Conservation (phyloP, 2,888 invertebrate species). For the Rapana venosa region DNA sequence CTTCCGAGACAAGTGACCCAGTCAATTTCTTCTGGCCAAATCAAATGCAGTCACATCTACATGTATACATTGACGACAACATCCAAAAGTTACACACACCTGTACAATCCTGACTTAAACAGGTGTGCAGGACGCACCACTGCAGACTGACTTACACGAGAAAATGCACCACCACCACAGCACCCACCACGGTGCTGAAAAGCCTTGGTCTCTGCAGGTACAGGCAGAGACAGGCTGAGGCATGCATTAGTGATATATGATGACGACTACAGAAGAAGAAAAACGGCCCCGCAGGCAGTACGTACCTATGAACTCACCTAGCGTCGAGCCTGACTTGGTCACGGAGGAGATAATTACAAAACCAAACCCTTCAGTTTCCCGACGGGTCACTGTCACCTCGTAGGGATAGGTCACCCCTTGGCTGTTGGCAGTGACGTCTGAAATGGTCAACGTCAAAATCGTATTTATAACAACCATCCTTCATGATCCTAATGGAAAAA, state of each 20-base stretch:
- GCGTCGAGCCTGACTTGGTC: constrained; percentile 75
- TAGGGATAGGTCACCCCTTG: constrained; percentile 83
- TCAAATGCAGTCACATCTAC: too few relatives aligned
- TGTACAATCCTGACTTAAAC: too few relatives aligned
- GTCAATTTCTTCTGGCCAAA: too few relatives aligned
- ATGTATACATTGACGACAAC: too few relatives aligned
- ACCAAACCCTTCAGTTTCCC: constrained; percentile 97
- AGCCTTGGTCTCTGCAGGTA: too few relatives aligned
- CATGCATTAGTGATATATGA: not conserved
- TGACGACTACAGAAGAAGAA: constrained; percentile 19
- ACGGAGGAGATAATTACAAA: constrained; percentile 95
- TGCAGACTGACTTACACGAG: too few relatives aligned
- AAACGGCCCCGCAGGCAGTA: constrained; percentile 43
- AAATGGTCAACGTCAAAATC: not conserved
- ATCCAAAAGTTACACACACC: too few relatives aligned
- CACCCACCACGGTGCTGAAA: too few relatives aligned
- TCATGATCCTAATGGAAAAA: not conserved
- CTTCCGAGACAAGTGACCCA: too few relatives aligned
- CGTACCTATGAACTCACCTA: constrained; percentile 77
- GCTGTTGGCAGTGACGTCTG: constrained; percentile 42
- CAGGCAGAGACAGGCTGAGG: not conserved
- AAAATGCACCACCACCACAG: too few relatives aligned
- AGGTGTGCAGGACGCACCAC: too few relatives aligned
- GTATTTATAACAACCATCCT: not conserved
- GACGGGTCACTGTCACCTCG: constrained; percentile 92